phyloP scores from a whole-genome alignment of 2,888 invertebrate genomes.

The Zygogramma bicolorata region DNA sequence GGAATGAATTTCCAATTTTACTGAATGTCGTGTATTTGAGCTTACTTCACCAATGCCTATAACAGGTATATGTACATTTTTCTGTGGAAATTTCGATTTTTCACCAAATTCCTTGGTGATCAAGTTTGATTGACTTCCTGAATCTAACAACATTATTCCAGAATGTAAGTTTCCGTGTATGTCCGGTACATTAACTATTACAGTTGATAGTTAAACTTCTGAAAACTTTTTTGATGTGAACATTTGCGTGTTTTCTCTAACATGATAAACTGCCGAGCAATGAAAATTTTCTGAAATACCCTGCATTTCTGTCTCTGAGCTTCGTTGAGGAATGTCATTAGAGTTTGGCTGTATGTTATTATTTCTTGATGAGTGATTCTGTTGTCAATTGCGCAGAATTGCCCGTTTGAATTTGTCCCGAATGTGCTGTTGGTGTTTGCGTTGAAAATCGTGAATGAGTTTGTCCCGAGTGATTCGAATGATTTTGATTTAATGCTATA shows the following conservation, averaged over 20 bases:
- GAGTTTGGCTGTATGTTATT: no score
- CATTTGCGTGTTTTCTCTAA: neutral
- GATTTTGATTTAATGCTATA: neutral
- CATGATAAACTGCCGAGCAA: neutral
- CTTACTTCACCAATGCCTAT: neutral
- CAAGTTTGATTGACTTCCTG: conserved; percentile 22
- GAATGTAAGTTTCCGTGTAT: neutral
- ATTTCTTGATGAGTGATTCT: no score
- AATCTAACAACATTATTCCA: conserved; percentile 20
- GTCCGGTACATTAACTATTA: neutral
- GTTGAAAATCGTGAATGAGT: neutral
- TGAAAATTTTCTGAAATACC: conserved; percentile 11
- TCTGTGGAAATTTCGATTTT: neutral
- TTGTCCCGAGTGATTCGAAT: neutral
- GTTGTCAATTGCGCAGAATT: no score
- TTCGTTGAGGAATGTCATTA: no score
- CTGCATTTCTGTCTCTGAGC: no score
- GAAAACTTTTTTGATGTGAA: no score
- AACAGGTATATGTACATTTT: neutral
- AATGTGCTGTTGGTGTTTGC: neutral
- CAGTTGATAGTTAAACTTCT: conserved; percentile 11
- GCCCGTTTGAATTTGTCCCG: conserved; percentile 21
- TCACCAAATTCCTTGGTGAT: neutral
- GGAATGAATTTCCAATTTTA: no score
- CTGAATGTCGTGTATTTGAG: no score